Base-by-base conservation (phyloP, 2,797 vertebrate species). In the Varecia variegata region DNA sequence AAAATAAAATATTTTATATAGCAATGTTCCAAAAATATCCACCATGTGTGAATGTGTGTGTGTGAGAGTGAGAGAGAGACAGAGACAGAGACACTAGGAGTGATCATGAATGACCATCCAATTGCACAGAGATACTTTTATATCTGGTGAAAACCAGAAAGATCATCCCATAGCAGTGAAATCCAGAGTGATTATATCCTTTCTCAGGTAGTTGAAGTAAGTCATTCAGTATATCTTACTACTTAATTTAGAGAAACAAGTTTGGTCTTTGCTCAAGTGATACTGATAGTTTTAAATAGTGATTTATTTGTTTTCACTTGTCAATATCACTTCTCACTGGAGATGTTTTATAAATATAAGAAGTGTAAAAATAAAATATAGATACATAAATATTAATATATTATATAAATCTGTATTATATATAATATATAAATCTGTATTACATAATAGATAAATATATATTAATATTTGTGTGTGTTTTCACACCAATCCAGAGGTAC, bases 241-340 rank as follows among this genome's bases (percentile, higher is more conserved):
- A 50, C 60, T 95, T 93, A 94, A 96, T 73, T 71, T 88, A 86
- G 68, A 96, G 50, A 94, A 90, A 91, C 32, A 94, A 89, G 88
- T 62, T 81, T 91, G 52, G 45, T 88, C 77, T 97, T 96, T 94
- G 95, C 94, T 92, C 81, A 96, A 94, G 50, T 14, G 68, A 80
- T 95, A 92, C 88, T 45, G 43, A 45, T 45, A 45, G 10, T 45
- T 96, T 97, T 92, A 93, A 92, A 58, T 54, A 45, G 43, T 79
- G 56, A 86, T 93, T 81, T 50, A 74, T 95, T 96, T 96, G 74
- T 74, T 93, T 90, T 96, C 25, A 77, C 87, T 62, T 93, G 71
- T 79, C 90, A 97, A 52, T 84, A 84, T n/a, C 35, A 47, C 68
- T 81, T 94, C 76, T 91, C 83, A 95, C 89, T 71, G 40, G 70